Evolutionary conservation across 2,113 vertebrate species (phyloP), one percentile per base, ranked within the genome.

Genomic region (Pandion haliaetus): DNA sequence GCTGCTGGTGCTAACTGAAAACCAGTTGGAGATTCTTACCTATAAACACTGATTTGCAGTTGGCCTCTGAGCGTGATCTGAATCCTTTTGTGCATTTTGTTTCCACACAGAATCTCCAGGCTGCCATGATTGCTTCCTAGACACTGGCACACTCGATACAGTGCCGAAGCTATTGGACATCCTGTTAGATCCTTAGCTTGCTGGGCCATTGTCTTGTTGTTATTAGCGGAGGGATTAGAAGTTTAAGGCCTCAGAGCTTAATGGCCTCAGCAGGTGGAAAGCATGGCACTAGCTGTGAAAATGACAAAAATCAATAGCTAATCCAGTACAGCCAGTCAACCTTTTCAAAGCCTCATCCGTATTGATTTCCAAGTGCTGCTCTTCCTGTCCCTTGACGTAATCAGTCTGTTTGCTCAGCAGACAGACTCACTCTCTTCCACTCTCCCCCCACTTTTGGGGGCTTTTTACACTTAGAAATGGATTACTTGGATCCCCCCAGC

Each of bases 271-370:
- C 7, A 18, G 96, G 97, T 96, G 95, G 94, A 49, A 76, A 98
- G 95, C 82, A 58, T 93, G 97, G 96, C 94, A 96, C 93, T 97
- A 79, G 97, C 97, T 98, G 94, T 94, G 96, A 98, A 98, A 98
- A 98, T 96, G 98, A 97, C 97, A 59, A 59, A 98, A 98, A 98
- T 98, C 98, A 8, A 98, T 98, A 98, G 95, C 97, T 98, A 98
- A 98, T 98, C 98, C 98, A 97, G 96, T 97, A 95, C 96, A 98
- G 97, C 96, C 98, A 98, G 97, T 97, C 98, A 98, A 96, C 98
- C 97, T 98, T 98, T 98, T 98, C 98, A 98, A 97, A 98, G 97
- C 90, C 94, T 97, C 98, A 97, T 98, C 95, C 57, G 38, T 98
- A 98, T 98, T 95, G 98, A 98, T 98, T 98, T 98, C 96, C 95